These are phyloP conservation scores for Aviceda subcristata DNA, from an alignment of 2,113 vertebrate species.

Conservation along the genomic window DNA sequence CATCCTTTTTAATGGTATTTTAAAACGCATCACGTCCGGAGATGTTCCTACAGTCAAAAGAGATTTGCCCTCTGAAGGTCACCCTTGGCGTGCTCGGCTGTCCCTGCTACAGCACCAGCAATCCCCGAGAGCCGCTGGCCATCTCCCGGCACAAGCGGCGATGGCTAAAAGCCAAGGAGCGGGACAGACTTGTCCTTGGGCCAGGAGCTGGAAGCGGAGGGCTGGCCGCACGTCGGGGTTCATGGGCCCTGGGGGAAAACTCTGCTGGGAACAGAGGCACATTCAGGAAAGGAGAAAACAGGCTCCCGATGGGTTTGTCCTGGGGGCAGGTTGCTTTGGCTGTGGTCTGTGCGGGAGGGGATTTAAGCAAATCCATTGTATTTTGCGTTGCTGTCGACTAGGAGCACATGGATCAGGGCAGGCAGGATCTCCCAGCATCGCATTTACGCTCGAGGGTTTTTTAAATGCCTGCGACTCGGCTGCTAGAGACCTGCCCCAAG, in stretches of 20 bases:
- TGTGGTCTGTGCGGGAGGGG: fast-evolving
- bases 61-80: background rate
- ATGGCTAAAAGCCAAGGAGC: background rate
- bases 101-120: background rate
- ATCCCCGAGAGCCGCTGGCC: background rate
- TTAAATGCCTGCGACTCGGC: too few relatives aligned
- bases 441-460: background rate
- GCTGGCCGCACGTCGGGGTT: fast-evolving
- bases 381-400: fast-evolving
- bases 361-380: background rate
- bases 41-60: background rate
- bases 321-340: background rate
- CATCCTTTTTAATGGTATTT: background rate
- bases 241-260: background rate
- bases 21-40: fast-evolving
- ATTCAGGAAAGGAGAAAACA: background rate
- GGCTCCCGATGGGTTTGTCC: background rate
- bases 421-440: background rate
- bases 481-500: background rate
- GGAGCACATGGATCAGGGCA: background rate
- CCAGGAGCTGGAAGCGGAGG: background rate
- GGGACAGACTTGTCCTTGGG: fast-evolving
- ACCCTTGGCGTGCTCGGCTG: background rate
- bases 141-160: fast-evolving
- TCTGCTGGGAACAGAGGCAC: background rate